These are phyloP conservation scores for Hylia prasina DNA, from an alignment of 2,113 vertebrate genomes.

Conservation along the genomic window DNA sequence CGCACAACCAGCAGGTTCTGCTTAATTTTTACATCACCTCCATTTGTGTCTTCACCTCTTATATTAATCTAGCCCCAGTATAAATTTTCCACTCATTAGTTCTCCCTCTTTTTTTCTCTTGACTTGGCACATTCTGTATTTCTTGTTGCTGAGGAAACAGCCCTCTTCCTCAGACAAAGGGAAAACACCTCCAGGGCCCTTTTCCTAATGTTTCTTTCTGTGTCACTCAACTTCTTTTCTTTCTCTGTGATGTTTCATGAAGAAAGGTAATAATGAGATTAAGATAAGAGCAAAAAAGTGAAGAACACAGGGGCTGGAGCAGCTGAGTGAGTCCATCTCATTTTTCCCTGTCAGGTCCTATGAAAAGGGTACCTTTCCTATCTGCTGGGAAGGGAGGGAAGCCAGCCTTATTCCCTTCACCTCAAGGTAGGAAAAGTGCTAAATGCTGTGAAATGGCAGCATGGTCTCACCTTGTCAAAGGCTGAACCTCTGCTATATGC, in stretches of 20 bases:
- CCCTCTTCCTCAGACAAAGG: not conserved
- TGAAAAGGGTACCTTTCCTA: not conserved
- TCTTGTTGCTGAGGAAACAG: not conserved
- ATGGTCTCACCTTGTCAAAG: not conserved
- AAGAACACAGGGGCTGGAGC: not conserved
- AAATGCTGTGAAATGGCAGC: not conserved
- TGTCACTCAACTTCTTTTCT: not conserved
- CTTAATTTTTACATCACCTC: not conserved
- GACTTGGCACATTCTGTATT: not conserved
- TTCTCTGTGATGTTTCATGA: not conserved
- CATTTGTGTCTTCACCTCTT: not conserved
- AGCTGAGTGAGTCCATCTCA: not conserved
- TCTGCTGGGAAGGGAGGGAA: not conserved
- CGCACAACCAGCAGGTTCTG: not conserved
- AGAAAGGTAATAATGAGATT: not conserved
- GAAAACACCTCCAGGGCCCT: not conserved
- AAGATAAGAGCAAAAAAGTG: not conserved
- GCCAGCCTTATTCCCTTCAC: fast-evolving
- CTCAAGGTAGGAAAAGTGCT: not conserved
- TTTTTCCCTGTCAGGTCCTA: not conserved
- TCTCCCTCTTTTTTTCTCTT: not conserved
- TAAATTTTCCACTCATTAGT: not conserved
- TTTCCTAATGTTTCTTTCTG: not conserved
- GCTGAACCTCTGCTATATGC: not conserved
- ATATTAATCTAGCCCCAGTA: not conserved